Base-by-base conservation (phyloP, 2,113 vertebrate genomes). In the Platichthys flesus region DNA sequence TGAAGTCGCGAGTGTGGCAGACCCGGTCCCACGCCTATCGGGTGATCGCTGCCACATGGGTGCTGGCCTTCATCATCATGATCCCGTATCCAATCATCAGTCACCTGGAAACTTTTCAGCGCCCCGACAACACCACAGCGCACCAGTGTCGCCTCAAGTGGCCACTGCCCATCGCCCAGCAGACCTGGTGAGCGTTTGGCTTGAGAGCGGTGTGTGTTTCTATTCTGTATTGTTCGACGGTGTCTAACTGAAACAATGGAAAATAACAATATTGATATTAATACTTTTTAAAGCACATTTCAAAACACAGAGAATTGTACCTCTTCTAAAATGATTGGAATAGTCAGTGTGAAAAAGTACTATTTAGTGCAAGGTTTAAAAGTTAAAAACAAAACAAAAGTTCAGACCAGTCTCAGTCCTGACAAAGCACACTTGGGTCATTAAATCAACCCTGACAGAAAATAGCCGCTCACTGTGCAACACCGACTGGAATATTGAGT, bases 1-100 rank as follows among this genome's bases (percentile, higher is more conserved):
- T 99, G 82, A 96, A 97, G 88, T 97, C 98, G 0, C 94, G 97
- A 0, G 96, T 94, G 47, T 99, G 98, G 98, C 98, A 99, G 93
- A 99, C 98, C 0, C 95, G 96, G 15, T 98, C 98, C 20, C 98
- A 99, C 0, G 97, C 98, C 5, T 95, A 94, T 81, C 95, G 96
- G 1, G 98, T 99, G 75, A 98, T 99, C 10, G 90, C 94, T 0
- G 90, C 94, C 49, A 99, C 97, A 0, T 99, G 98, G 98, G 83
- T 94, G 13, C 71, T 97, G 68, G 96, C 98, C 0, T 94, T 96
- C 2, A 63, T 97, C 78, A 94, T 99, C 68, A 99, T 99, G 98
- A 93, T 95, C 74, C 98, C 98, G 0, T 99, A 99, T 59, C 96
- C 96, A 0, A 83, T 98, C 68, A 96, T 97, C 95, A 97, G 94